Evolutionary conservation across 1,140 invertebrate genomes (phyloP), one percentile per base, ranked within the genome.

Genomic region (Drosophila bipectinata): DNA sequence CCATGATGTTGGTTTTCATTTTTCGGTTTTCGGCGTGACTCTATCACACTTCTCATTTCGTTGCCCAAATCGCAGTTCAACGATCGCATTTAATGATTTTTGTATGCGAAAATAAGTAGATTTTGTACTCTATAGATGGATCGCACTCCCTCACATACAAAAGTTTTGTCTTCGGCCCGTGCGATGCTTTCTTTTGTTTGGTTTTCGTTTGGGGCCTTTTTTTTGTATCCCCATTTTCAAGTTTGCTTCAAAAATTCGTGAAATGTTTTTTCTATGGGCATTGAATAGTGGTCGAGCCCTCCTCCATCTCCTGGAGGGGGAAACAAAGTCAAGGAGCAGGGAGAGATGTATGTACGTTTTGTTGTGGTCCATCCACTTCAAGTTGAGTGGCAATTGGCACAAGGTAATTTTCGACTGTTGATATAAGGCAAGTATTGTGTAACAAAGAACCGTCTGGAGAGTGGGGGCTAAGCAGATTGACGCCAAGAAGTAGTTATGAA

Each of bases 61-160:
- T 57, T 39, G 51, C 61, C 49, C 26, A 63, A 63, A 37, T 34
- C 66, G 44, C 73, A 58, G 82, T 87, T 87, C 82, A 87, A 87
- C 82, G 82, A 79, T 87, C 83, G 82, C 82, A 67, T 87, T 88
- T 87, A 87, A 87, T 87, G 82, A 88, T 79, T 87, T 85, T 87
- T 83, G 82, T 87, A 87, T 87, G 82, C 83, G 82, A 87, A 87
- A 87, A 88, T 87, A 87, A 87, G 82, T 87, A 87, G 83, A 82
- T 88, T 88, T 76, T 60, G 74, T 88, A 82, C 78, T 85, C 51
- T 18, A 44, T 61, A 57, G 80, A 63, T 58, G 66, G 62, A 68
- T 69, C 81, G 72, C 83, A 69, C 62, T 63, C 44, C 6, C 21
- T 48, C 28, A 30, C 66, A 30, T 57, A 66, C 53, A 75, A 73